Conservation (phyloP, 2,113 vertebrate species). For the Neoarius graeffei region DNA sequence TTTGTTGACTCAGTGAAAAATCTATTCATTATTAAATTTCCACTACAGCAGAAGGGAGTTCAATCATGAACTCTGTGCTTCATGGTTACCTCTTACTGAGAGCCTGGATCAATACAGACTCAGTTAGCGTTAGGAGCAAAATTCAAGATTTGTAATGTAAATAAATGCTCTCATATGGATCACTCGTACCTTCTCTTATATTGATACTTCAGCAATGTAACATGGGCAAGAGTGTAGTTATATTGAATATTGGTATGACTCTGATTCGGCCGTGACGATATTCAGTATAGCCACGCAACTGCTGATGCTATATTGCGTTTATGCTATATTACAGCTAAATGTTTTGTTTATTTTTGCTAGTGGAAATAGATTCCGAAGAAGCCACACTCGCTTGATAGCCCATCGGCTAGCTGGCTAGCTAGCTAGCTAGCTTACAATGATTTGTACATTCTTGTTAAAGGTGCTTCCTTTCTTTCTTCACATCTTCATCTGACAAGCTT, state of each 20-base stretch:
- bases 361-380: background rate
- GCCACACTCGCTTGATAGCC: background rate
- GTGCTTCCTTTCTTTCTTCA: background rate
- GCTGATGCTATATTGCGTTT: too few relatives aligned
- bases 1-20: background rate
- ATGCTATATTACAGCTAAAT: too few relatives aligned
- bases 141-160: background rate
- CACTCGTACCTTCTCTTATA: background rate
- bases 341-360: background rate
- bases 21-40: background rate
- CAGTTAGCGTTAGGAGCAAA: background rate
- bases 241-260: background rate
- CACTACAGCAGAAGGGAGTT: background rate
- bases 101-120: constrained; percentile 11
- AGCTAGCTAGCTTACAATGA: too few relatives aligned
- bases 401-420: background rate
- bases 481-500: background rate
- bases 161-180: background rate
- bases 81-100: background rate
- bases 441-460: background rate
- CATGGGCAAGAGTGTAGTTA: background rate
- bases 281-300: background rate
- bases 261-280: background rate
- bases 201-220: background rate
- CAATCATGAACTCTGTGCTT: background rate